Percentiles rank a stretch among this genome's conserved stretches.
Conservation (phyloP, 2,113 vertebrate genomes). For the Odontophorus gujanensis region DNA sequence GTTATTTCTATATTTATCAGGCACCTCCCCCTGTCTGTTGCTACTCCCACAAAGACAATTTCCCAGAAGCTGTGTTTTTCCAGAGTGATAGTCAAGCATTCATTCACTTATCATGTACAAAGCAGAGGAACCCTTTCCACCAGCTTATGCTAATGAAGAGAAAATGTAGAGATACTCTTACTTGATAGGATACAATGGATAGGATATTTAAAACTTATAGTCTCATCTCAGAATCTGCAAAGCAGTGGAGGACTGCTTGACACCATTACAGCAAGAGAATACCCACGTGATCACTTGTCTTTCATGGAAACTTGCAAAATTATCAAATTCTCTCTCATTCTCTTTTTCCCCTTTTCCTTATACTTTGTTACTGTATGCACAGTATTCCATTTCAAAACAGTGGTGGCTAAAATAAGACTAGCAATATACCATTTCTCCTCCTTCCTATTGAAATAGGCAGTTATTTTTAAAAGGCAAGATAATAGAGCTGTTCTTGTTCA, state of each 20-base stretch:
- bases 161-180: not conserved
- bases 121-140: not conserved
- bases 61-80: not conserved
- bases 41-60: not conserved
- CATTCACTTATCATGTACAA: not conserved
- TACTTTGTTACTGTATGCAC: not conserved
- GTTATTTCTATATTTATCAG: not conserved
- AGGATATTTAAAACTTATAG: not conserved
- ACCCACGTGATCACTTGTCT: not conserved
- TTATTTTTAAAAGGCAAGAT: not conserved
- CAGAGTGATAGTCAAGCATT: not conserved
- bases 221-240: not conserved
- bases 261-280: not conserved
- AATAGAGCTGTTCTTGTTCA: not conserved
- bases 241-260: not conserved
- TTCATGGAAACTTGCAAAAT: constrained; percentile 8
- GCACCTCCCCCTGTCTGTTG: not conserved
- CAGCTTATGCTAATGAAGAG: not conserved
- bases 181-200: not conserved
- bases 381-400: constrained; percentile 25
- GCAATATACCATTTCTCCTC: not conserved
- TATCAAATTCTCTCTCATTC: not conserved
- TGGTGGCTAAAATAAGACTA: constrained; percentile 39
- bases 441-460: not conserved
- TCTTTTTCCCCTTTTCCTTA: not conserved